Evolutionary conservation across 2,888 invertebrate genomes (phyloP), one percentile per base, ranked within the genome.

Genomic region (Trichacis sp.): DNA sequence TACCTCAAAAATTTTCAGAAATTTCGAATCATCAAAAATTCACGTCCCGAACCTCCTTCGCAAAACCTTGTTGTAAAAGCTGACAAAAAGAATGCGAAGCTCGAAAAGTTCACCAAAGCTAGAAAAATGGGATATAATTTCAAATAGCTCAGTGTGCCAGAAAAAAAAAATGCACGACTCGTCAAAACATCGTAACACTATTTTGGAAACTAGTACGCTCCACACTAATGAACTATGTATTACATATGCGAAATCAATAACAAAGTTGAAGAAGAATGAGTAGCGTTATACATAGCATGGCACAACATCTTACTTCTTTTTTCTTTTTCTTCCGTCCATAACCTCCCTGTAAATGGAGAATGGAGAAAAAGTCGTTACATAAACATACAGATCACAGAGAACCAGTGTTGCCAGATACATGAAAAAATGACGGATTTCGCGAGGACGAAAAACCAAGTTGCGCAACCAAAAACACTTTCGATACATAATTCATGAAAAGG

Each of bases 281-380:
- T 73, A 74, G 73, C 69, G 68, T 73, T 74, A 79, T 81, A 81
- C 80, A 81, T 82, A 82, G 81, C 82, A 81, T 82, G 81, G 81
- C 83, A 77, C 79, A 83, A 83, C 81, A 88, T 92, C 95, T 95
- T 95, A 95, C 95, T 94, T 95, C 94, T 94, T 95, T 95, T 93
- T 94, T 94, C 93, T 94, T 94, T 94, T 94, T 95, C 94, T 93
- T 93, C 92, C 94, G 93, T 93, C 94, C 94, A 93, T 93, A 93
- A 92, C 91, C 91, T 89, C 89, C 91, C 92, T 92, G 92, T 88
- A 92, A 92, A 90, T 82, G 82, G 81, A 85, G 83, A 85, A 85
- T 77, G 81, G 78, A 84, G 84, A 83, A 84, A 79, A 77, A 84
- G 80, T 83, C 73, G 83, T 85, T 84, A 85, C 84, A 85, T 81